A percentile compares a stretch with the other conserved stretches of the same genome.
These are phyloP conservation scores for Marisa cornuarietis DNA, from an alignment of 1,140 invertebrate genomes.

Conservation along the genomic window DNA sequence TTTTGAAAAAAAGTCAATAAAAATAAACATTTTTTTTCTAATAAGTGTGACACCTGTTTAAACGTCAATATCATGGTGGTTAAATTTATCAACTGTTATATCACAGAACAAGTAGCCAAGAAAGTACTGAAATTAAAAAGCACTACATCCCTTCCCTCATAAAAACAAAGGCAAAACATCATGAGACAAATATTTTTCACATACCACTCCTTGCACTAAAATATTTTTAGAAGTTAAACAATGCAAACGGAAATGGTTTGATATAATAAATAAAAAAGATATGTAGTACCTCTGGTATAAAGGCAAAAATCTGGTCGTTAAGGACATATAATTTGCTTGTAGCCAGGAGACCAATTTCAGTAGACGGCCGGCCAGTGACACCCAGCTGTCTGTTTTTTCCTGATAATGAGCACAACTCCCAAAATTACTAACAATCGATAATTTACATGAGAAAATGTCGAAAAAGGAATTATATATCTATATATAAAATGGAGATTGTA, in stretches of 20 bases:
- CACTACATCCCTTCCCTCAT: not conserved
- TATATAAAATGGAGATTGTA: not conserved
- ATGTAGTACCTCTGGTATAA: slow-evolving; percentile 93
- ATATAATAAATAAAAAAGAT: not conserved
- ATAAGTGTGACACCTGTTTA: no score
- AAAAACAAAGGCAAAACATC: not conserved
- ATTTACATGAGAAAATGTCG: not conserved
- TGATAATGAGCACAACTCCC: slow-evolving; percentile 36
- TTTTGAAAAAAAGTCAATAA: no score
- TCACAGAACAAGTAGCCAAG: not conserved
- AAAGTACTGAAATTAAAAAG: not conserved
- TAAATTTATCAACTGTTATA: no score
- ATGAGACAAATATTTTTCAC: not conserved
- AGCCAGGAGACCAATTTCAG: slow-evolving; percentile 95
- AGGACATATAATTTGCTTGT: slow-evolving; percentile 98
- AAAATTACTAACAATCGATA: not conserved
- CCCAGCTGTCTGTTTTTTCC: slow-evolving; percentile 91
- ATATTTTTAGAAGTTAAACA: not conserved
- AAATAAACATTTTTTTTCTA: no score
- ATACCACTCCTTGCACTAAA: not conserved
- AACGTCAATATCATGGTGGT: no score
- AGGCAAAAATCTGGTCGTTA: slow-evolving; percentile 95
- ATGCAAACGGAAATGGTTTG: no score
- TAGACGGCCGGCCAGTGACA: slow-evolving; percentile 90
- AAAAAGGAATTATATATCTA: not conserved